Evolutionary conservation across 2,888 invertebrate genomes (phyloP).

Genomic region (Trissolcus brochymenae): DNA sequence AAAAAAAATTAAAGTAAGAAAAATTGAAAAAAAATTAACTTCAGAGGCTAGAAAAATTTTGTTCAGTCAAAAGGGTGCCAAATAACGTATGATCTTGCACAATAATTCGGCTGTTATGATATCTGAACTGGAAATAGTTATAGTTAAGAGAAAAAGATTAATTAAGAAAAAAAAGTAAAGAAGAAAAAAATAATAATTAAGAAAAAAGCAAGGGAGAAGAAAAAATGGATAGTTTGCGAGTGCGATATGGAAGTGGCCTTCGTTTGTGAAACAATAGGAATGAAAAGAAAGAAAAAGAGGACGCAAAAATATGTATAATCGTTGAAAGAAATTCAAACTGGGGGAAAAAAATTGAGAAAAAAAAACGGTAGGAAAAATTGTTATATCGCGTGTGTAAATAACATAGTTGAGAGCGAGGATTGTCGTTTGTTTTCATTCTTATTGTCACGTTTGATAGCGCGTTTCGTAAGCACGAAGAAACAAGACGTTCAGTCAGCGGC

Average conservation of each 20-base stretch:
- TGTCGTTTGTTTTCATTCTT: slow-evolving; percentile 58
- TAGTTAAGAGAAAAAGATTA: not conserved
- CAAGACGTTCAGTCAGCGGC: slow-evolving; percentile 27
- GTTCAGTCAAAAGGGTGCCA: slow-evolving; percentile 38
- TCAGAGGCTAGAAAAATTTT: slow-evolving; percentile 9
- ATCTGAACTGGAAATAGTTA: not conserved
- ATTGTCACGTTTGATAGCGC: slow-evolving; percentile 52
- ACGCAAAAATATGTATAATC: slow-evolving; percentile 24
- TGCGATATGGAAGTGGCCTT: slow-evolving; percentile 27
- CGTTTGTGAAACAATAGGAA: slow-evolving; percentile 36
- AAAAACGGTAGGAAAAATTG: slow-evolving; percentile 44
- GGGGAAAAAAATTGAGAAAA: slow-evolving; percentile 59
- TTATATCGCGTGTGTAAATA: slow-evolving; percentile 63
- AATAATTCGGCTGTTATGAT: slow-evolving; percentile 18
- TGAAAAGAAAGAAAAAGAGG: slow-evolving; percentile 1
- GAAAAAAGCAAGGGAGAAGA: not conserved
- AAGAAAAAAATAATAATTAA: not conserved
- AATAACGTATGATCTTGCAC: slow-evolving; percentile 29
- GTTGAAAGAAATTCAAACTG: slow-evolving; percentile 45
- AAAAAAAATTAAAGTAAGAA: slow-evolving; percentile 31
- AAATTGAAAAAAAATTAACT: slow-evolving; percentile 8
- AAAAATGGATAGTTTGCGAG: not conserved
- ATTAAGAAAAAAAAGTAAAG: not conserved
- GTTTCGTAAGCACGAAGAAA: slow-evolving; percentile 45
- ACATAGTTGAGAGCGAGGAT: slow-evolving; percentile 66